A percentile compares a stretch with the other conserved stretches of the same genome.
phyloP scores from a whole-genome alignment of 2,888 invertebrate genomes.

The Dicyrtomina minuta region DNA sequence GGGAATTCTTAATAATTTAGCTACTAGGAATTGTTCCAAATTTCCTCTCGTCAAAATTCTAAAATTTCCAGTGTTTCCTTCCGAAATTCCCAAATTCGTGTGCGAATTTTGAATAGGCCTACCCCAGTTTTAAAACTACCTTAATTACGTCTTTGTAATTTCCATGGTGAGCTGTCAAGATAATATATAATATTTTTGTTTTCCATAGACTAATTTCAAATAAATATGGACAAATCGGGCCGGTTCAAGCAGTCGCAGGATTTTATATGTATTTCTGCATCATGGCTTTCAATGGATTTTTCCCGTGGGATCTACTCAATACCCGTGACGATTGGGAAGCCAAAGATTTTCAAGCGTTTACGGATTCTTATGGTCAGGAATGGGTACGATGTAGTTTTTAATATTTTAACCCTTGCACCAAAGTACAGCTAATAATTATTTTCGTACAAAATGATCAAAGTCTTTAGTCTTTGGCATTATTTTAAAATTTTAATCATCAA shows the following conservation, averaged over 20 bases:
- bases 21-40: neutral
- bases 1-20: neutral
- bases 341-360: slow-evolving; percentile 65
- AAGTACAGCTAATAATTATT: neutral
- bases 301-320: slow-evolving; percentile 83
- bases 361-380: slow-evolving; percentile 97
- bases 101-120: too few species aligned
- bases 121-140: too few species aligned
- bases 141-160: too few species aligned
- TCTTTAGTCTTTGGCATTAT: neutral
- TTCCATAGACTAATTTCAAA: slow-evolving; percentile 87
- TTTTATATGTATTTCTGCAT: slow-evolving; percentile 99
- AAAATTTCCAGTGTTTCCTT: too few species aligned
- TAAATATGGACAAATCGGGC: slow-evolving; percentile 99
- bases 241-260: slow-evolving; percentile 99
- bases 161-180: too few species aligned
- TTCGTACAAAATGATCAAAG: neutral
- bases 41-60: too few species aligned
- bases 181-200: too few species aligned
- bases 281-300: slow-evolving; percentile 99
- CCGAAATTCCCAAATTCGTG: too few species aligned
- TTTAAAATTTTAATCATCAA: neutral
- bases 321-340: slow-evolving; percentile 98
- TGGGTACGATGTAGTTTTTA: slow-evolving; percentile 70
- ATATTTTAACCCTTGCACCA: neutral